Percentiles rank a stretch among this genome's conserved stretches.
Conservation (phyloP, 2,888 invertebrate genomes). For the Tetranychus truncatus region DNA sequence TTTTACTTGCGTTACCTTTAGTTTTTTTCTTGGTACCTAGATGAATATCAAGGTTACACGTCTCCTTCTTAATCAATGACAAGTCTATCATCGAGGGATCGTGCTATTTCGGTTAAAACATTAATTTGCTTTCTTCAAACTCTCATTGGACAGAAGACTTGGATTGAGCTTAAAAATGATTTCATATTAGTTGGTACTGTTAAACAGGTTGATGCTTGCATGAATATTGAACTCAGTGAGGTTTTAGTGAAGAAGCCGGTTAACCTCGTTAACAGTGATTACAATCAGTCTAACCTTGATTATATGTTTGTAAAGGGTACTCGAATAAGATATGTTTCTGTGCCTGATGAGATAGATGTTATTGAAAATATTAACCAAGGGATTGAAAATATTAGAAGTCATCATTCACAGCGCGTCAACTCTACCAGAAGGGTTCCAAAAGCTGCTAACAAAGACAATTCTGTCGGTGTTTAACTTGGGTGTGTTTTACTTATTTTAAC, state of each 20-base stretch:
- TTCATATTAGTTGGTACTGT: conserved; percentile 16
- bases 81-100: conserved; percentile 12
- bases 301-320: conserved; percentile 22
- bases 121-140: conserved; percentile 22
- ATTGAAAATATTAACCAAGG: conserved; percentile 17
- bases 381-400: neutral
- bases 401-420: neutral
- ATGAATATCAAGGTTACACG: neutral
- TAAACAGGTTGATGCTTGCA: conserved; percentile 19
- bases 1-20: neutral
- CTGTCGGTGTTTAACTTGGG: neutral
- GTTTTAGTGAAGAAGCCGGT: conserved; percentile 3
- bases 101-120: conserved; percentile 21
- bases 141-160: conserved; percentile 14
- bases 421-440: conserved; percentile 6
- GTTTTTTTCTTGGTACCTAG: neutral
- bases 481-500: neutral
- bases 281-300: conserved; percentile 13
- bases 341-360: conserved; percentile 20
- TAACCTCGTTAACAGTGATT: neutral
- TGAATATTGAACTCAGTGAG: conserved; percentile 21
- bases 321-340: conserved; percentile 18
- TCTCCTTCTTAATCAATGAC: neutral
- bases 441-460: conserved; percentile 2
- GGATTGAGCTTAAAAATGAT: conserved; percentile 21